Evolutionary conservation across 2,888 invertebrate genomes (phyloP), one percentile per base, ranked within the genome.

Genomic region (Hirtodrosophila histrioides): DNA sequence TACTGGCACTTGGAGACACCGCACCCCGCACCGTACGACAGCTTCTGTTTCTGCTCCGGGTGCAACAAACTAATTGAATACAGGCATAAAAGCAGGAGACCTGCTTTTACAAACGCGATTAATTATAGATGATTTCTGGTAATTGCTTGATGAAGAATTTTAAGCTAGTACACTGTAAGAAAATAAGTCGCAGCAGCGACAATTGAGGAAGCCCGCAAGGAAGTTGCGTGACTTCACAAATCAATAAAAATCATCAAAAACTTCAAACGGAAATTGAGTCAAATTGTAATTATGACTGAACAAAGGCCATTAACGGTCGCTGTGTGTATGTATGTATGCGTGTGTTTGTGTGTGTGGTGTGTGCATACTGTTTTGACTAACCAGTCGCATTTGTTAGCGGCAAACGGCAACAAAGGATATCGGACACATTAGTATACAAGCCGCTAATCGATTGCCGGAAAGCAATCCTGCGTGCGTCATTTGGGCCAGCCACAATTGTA

Each of bases 221-320:
- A 75, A 70, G 74, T 88, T 85, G 88, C 88, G 88, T 88, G 88
- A 83, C 88, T 77, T 37, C 68, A 85, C 77, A 82, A 88, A 88
- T 88, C 88, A 88, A 88, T 88, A 88, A 87, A 27, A 86, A 81
- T 77, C 75, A 77, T 79, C 69, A 73, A 77, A 82, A 75, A 74
- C 82, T 72, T 72, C 68, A 74, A 86, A 73, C 75, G 83, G 83
- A 88, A 88, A 88, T 86, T 80, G 79, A 85, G 71, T 75, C 70
- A 80, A 88, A 75, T 80, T 74, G 87, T 87, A 85, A 85, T 83
- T 83, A 83, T 80, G 78, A 71, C 71, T 66, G 69, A 62, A 53
- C 62, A 75, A 58, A 57, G 48, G 75, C 69, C 81, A 84, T 76
- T 75, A 84, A 53, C 62, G 44, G 53, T 49, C 53, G 23, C 27